phyloP scores from a whole-genome alignment of 2,888 invertebrate genomes.

The Tricholauxania praeusta region DNA sequence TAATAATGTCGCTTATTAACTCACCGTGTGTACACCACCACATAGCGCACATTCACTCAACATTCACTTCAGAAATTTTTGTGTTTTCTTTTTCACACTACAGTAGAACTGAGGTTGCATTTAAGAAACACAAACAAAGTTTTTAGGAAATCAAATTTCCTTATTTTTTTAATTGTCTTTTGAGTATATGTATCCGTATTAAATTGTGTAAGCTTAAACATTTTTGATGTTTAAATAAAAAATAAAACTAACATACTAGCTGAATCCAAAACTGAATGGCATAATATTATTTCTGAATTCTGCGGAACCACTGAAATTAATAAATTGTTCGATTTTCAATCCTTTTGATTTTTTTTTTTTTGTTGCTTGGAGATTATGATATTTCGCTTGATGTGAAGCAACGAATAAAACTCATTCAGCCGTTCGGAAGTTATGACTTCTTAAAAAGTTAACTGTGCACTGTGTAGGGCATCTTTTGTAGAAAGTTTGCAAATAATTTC shows the following conservation, averaged over 20 bases:
- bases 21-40: neutral
- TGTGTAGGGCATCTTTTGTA: too few relatives aligned
- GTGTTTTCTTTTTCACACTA: neutral
- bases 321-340: too few relatives aligned
- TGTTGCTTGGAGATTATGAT: too few relatives aligned
- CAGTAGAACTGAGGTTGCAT: constrained; percentile 14
- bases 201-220: constrained; percentile 19
- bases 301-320: too few relatives aligned
- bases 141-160: constrained; percentile 16
- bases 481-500: too few relatives aligned
- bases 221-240: constrained; percentile 29
- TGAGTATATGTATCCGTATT: constrained; percentile 4
- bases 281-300: too few relatives aligned
- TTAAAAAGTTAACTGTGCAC: too few relatives aligned
- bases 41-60: neutral
- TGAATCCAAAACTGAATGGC: too few relatives aligned
- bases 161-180: neutral
- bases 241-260: neutral
- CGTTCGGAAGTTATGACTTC: too few relatives aligned
- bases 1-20: constrained; percentile 17
- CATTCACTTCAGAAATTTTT: neutral
- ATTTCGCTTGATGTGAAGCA: too few relatives aligned
- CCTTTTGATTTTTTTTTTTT: too few relatives aligned
- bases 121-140: constrained; percentile 19
- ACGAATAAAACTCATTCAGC: too few relatives aligned